These are phyloP conservation scores for Rhincodon typus DNA, from an alignment of 2,797 vertebrate genomes.

Conservation along the genomic window DNA sequence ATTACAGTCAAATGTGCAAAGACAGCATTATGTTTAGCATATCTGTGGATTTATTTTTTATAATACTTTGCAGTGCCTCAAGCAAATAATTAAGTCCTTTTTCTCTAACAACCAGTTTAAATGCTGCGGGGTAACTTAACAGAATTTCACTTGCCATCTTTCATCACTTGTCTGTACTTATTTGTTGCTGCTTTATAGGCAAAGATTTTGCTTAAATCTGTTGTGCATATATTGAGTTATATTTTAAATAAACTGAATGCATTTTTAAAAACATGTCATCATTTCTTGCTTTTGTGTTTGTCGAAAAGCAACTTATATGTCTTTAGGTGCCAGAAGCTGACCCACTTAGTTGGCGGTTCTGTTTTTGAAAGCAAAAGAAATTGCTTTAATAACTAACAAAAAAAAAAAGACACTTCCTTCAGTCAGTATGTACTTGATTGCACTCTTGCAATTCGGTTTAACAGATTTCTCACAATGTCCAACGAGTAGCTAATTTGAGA, in stretches of 20 bases:
- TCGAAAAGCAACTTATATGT: not conserved
- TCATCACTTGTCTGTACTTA: slow-evolving; percentile 91
- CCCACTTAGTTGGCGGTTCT: not conserved
- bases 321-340: not conserved
- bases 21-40: slow-evolving; percentile 18
- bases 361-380: slow-evolving; percentile 22
- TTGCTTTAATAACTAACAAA: slow-evolving; percentile 4
- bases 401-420: not conserved
- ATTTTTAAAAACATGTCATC: not conserved
- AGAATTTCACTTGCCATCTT: slow-evolving; percentile 88
- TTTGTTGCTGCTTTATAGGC: slow-evolving; percentile 78
- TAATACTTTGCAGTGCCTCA: not conserved
- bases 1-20: slow-evolving; percentile 26
- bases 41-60: slow-evolving; percentile 14
- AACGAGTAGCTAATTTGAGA: not conserved
- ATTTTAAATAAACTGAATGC: not conserved
- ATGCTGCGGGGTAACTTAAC: slow-evolving; percentile 68
- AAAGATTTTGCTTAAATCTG: slow-evolving; percentile 53
- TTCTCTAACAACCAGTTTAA: slow-evolving; percentile 39
- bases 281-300: not conserved
- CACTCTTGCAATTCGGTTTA: not conserved
- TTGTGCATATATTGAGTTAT: not conserved
- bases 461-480: not conserved
- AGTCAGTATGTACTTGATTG: not conserved
- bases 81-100: not conserved